Evolutionary conservation across 2,113 vertebrate species (phyloP), one percentile per base, ranked within the genome.

Genomic region (Rhea pennata): DNA sequence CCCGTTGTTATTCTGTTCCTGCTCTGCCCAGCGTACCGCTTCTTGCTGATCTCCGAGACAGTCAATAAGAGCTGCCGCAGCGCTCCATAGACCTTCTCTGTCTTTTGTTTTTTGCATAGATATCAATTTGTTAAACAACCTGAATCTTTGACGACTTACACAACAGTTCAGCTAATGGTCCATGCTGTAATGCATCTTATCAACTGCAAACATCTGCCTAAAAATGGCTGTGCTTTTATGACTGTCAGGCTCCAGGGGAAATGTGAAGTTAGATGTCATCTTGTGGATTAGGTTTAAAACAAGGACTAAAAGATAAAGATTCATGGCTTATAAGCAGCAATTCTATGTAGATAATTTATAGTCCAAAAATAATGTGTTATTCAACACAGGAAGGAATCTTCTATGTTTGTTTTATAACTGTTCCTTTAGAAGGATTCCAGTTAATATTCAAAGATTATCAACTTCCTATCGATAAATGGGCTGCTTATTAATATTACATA

Each of bases 121-220:
- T 87, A 97, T 90, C 80, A 96, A 81, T 96, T 97, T 97, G 95
- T 97, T 96, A 94, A 98, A 93, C 90, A 77, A 58, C 87, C 65
- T 85, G 92, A 94, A 74, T 69, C 81, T 93, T 81, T 96, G 89
- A 95, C 21, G 31, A 84, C 65, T 97, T 94, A 95, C 44, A 93
- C 76, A 95, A 87, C 67, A 95, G 81, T 95, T 97, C 64, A 84
- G 85, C 77, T 96, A 98, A 97, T 95, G 93, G 91, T 72, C 90
- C 84, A 51, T 83, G 86, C 51, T 91, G 95, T 90, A 96, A 96
- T 90, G 56, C 88, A 92, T 64, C 87, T 84, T 78, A 89, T 86
- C 79, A 93, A 59, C 61, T 40, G 54, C 85, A 95, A 97, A 91
- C 83, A 97, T 97, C 95, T 97, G 71, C 83, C 78, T 91, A 82